Conservation (phyloP, 1,140 invertebrate genomes). For the Palaemon carinicauda region DNA sequence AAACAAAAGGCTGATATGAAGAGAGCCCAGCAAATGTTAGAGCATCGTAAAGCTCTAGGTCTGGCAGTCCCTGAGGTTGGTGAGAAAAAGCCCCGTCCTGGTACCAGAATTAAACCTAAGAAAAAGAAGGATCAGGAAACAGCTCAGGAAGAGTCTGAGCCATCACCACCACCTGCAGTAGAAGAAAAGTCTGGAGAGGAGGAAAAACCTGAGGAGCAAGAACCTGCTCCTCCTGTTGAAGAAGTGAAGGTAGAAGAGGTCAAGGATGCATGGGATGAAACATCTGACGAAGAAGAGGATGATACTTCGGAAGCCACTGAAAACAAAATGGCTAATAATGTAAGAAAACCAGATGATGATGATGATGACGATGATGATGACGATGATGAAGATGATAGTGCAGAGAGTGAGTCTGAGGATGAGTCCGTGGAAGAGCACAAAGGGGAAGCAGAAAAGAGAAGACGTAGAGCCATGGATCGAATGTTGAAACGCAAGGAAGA, state of each 20-base stretch:
- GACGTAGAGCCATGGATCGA: conserved; percentile 73
- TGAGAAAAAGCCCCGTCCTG: conserved; percentile 75
- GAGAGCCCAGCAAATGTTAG: conserved; percentile 85
- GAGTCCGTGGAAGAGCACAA: conserved; percentile 70
- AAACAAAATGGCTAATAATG: neutral
- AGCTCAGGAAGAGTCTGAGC: conserved; percentile 63
- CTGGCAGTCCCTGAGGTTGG: conserved; percentile 71
- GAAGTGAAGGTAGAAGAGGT: conserved; percentile 47
- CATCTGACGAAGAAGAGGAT: conserved; percentile 37
- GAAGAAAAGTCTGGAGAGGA: conserved; percentile 68
- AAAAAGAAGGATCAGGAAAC: conserved; percentile 76
- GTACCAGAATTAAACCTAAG: conserved; percentile 77
- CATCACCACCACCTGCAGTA: conserved; percentile 62
- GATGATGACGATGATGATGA: conserved; percentile 18
- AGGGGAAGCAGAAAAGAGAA: conserved; percentile 73
- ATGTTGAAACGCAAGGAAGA: conserved; percentile 84
- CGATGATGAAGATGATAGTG: conserved; percentile 22
- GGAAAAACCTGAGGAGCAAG: conserved; percentile 67
- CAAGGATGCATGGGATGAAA: conserved; percentile 47
- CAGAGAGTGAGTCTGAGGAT: conserved; percentile 51
- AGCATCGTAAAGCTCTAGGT: conserved; percentile 75
- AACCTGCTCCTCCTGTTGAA: conserved; percentile 30
- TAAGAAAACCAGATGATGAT: conserved; percentile 28
- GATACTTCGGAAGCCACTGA: conserved; percentile 41
- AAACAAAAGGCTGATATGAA: conserved; percentile 92